Percentiles rank a stretch among this genome's conserved stretches.
These are phyloP conservation scores for Drosophila aff. DNA, from an alignment of 1,140 invertebrate genomes.

Conservation along the genomic window DNA sequence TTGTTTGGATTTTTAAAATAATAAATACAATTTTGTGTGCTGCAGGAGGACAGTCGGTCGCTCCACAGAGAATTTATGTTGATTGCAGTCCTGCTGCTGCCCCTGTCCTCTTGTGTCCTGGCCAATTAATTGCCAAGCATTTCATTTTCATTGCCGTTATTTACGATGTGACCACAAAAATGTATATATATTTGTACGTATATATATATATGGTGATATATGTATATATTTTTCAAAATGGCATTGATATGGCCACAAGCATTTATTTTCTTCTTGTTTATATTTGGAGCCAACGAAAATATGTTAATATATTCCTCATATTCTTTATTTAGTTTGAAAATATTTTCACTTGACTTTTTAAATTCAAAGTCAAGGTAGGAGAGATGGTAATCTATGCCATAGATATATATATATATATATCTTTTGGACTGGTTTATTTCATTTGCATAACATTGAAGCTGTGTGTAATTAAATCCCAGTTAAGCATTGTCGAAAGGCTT, in stretches of 20 bases:
- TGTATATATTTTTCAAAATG: slow-evolving; percentile 43
- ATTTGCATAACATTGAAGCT: slow-evolving; percentile 35
- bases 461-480: slow-evolving; percentile 36
- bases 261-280: slow-evolving; percentile 40
- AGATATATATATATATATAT: not conserved
- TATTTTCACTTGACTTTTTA: not conserved
- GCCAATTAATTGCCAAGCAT: slow-evolving; percentile 74
- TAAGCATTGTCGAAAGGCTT: slow-evolving; percentile 28
- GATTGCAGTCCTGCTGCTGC: slow-evolving; percentile 50
- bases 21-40: slow-evolving; percentile 72
- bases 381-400: not conserved
- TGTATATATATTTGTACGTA: slow-evolving; percentile 28
- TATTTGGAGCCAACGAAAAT: slow-evolving; percentile 16
- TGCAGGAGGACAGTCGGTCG: not conserved
- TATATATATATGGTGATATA: slow-evolving; percentile 37
- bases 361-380: not conserved
- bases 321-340: slow-evolving; percentile 29
- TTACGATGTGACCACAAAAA: slow-evolving; percentile 76
- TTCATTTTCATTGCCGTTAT: slow-evolving; percentile 75
- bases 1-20: slow-evolving; percentile 63
- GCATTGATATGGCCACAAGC: slow-evolving; percentile 63
- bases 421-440: not conserved
- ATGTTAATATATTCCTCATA: slow-evolving; percentile 63
- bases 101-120: slow-evolving; percentile 32
- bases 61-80: slow-evolving; percentile 68